Percentiles rank a stretch among this genome's conserved stretches.
Evolutionary conservation across 2,888 invertebrate genomes (phyloP).

Genomic region (Drosophila gaucha): DNA sequence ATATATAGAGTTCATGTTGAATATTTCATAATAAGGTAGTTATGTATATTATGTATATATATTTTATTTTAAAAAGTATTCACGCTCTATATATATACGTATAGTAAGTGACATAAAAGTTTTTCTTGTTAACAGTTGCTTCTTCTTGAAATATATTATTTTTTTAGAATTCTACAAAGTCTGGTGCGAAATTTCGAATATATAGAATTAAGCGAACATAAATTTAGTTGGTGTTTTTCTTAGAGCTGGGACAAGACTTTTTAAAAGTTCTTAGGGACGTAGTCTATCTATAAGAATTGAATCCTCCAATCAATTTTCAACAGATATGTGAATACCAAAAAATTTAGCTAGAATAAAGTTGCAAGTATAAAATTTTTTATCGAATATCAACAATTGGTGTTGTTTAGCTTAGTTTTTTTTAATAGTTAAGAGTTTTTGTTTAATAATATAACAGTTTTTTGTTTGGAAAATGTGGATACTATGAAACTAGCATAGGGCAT

Average conservation of each 20-base stretch:
- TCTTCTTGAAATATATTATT: constrained; percentile 6
- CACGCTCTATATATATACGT: constrained; percentile 26
- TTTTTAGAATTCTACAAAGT: constrained; percentile 17
- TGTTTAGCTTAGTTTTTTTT: constrained; percentile 18
- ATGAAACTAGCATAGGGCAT: constrained; percentile 62
- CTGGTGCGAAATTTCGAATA: constrained; percentile 42
- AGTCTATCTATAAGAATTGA: constrained; percentile 31
- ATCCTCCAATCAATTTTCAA: constrained; percentile 55
- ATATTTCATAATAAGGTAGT: constrained; percentile 41
- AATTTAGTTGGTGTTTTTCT: constrained; percentile 45
- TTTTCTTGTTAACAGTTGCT: constrained; percentile 39
- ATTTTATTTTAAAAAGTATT: constrained; percentile 39
- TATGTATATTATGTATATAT: constrained; percentile 31
- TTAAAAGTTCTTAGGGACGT: constrained; percentile 38
- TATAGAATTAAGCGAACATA: constrained; percentile 40
- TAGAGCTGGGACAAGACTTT: constrained; percentile 26
- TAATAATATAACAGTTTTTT: constrained; percentile 46
- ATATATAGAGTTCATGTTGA: constrained; percentile 38
- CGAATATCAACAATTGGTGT: constrained; percentile 72
- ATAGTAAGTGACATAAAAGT: constrained; percentile 50
- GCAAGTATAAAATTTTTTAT: constrained; percentile 53
- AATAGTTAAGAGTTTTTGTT: constrained; percentile 34
- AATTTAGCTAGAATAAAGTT: constrained; percentile 33
- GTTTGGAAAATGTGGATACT: constrained; percentile 43
- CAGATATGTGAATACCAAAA: constrained; percentile 75